Percentiles rank a stretch among this genome's conserved stretches.
Conservation (phyloP, 2,797 vertebrate species). For the Sebastiscus tertius region DNA sequence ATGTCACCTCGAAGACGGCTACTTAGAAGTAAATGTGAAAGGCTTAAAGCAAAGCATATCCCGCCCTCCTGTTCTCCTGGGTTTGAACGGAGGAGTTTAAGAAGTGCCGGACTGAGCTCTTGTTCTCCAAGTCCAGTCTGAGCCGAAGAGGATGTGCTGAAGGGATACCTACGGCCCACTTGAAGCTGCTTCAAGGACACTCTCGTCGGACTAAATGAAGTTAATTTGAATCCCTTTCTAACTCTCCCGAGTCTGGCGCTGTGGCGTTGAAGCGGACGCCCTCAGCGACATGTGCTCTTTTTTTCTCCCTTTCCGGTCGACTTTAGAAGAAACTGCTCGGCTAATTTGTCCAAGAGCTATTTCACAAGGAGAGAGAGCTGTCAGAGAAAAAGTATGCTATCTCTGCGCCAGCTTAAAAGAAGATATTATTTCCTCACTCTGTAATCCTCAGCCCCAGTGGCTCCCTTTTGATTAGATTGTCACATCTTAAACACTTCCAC, state of each 20-base stretch:
- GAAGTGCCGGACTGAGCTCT: conserved; percentile 44
- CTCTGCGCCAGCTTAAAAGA: conserved; percentile 71
- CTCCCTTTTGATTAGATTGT: conserved; percentile 76
- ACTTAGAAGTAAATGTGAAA: conserved; percentile 20
- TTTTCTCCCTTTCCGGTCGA: conserved; percentile 52
- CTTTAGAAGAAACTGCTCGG: conserved; percentile 77
- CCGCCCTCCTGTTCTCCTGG: conserved; percentile 33
- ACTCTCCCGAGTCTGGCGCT: conserved; percentile 79
- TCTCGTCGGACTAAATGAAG: conserved; percentile 83
- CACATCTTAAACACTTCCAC: conserved; percentile 68
- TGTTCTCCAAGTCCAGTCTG: conserved; percentile 63
- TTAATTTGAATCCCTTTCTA: conserved; percentile 82
- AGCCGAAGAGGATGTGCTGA: conserved; percentile 68
- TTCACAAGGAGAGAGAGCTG: conserved; percentile 77
- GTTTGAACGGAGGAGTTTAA: conserved; percentile 43
- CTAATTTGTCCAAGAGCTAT: conserved; percentile 84
- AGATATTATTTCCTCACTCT: conserved; percentile 74
- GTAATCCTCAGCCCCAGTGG: conserved; percentile 69
- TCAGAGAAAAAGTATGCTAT: conserved; percentile 72
- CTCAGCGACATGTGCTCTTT: conserved; percentile 72
- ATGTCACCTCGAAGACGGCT: conserved; percentile 26
- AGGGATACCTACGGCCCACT: conserved; percentile 79
- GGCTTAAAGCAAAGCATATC: conserved; percentile 18
- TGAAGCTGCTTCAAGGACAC: conserved; percentile 84
- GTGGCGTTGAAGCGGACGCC: conserved; percentile 68